A percentile compares a stretch with the other conserved stretches of the same genome.
phyloP scores from a whole-genome alignment of 2,888 invertebrate species.

The Scaptomyza parva region DNA sequence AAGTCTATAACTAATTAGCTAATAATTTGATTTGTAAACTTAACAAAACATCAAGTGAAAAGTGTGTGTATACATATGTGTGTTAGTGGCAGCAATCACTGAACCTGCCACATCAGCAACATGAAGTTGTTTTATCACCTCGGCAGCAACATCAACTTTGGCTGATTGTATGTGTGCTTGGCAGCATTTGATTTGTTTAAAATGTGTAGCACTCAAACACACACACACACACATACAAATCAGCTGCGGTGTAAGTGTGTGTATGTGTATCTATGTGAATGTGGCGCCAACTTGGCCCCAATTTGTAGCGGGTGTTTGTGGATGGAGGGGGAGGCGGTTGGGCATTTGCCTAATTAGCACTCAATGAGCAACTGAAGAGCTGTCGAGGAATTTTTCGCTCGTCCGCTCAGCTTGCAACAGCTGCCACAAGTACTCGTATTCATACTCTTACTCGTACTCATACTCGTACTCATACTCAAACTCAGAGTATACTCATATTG shows the following conservation, averaged over 20 bases:
- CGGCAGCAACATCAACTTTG: conserved; percentile 49
- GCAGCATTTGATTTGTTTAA: conserved; percentile 82
- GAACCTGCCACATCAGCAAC: conserved; percentile 40
- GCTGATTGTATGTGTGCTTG: conserved; percentile 77
- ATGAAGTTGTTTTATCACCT: conserved; percentile 76
- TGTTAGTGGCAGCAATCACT: conserved; percentile 33
- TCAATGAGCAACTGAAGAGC: conserved; percentile 69
- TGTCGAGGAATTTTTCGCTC: conserved; percentile 37
- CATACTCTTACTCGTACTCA: conserved; percentile 3
- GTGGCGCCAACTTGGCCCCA: conserved; percentile 82
- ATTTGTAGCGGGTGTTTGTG: conserved; percentile 60
- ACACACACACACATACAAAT: conserved; percentile 28
- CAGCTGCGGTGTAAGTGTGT: conserved; percentile 35
- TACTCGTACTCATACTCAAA: conserved; percentile 10
- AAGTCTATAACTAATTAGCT: conserved; percentile 55
- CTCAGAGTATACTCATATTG: conserved; percentile 20
- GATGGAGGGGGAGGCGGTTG: conserved; percentile 54
- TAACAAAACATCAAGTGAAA: conserved; percentile 27
- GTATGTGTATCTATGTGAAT: conserved; percentile 45
- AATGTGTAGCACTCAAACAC: conserved; percentile 69
- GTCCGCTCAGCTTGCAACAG: conserved; percentile 47
- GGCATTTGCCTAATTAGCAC: conserved; percentile 80
- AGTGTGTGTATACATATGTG: conserved; percentile 22
- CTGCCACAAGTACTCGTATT: conserved; percentile 36
- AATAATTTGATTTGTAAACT: conserved; percentile 65